Conservation (phyloP, 2,888 invertebrate genomes). For the Coenonympha glycerion region DNA sequence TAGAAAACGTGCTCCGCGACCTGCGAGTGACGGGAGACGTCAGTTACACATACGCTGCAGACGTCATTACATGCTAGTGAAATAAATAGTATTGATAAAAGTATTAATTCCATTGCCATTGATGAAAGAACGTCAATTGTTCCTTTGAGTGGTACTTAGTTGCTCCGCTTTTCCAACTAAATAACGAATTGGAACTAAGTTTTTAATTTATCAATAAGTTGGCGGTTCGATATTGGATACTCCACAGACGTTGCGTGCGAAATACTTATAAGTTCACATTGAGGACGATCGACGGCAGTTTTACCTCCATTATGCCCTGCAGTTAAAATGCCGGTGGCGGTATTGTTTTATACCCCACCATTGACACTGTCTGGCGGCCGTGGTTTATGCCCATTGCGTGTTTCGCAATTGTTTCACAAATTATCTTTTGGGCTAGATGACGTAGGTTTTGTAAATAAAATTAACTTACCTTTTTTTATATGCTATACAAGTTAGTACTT, state of each 20-base stretch:
- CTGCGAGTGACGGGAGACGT: conserved; percentile 31
- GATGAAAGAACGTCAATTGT: not conserved
- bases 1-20: conserved; percentile 35
- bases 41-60: conserved; percentile 3
- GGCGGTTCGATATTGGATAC: too few species aligned
- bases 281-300: not conserved
- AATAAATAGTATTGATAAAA: not conserved
- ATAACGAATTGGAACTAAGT: too few species aligned
- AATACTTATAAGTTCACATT: conserved; percentile 2
- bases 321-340: not conserved
- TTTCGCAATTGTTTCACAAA: not conserved
- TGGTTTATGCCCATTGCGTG: conserved; percentile 1
- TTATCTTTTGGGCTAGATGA: not conserved
- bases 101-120: too few species aligned
- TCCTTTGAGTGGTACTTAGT: too few species aligned
- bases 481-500: too few species aligned
- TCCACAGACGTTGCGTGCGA: conserved; percentile 1
- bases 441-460: not conserved
- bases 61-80: conserved; percentile 7
- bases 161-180: too few species aligned
- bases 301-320: not conserved
- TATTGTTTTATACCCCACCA: not conserved
- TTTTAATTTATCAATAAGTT: too few species aligned
- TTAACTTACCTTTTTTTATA: too few species aligned
- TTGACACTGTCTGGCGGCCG: not conserved